These are phyloP conservation scores for Drosophila yooni DNA, from an alignment of 2,888 invertebrate genomes.

Conservation along the genomic window DNA sequence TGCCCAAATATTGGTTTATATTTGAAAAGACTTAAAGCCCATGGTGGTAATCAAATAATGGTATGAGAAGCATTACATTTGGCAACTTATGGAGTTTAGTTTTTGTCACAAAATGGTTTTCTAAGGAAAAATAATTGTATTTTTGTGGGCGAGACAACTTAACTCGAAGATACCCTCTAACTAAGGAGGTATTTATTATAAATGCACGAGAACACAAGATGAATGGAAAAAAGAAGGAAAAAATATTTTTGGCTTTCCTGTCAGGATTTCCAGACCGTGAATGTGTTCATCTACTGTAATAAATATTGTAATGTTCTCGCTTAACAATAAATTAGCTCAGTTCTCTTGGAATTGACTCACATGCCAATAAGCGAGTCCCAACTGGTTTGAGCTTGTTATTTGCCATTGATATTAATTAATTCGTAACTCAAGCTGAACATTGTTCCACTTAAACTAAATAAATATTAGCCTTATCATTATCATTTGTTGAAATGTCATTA, in stretches of 20 bases:
- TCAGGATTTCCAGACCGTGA: not conserved
- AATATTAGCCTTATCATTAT: not conserved
- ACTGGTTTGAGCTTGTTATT: not conserved
- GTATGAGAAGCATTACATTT: not conserved
- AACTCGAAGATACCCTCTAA: not conserved
- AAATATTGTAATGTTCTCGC: not conserved
- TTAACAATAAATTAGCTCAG: constrained; percentile 3
- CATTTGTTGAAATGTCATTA: not conserved
- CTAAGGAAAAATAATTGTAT: not conserved
- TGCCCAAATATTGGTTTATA: not conserved
- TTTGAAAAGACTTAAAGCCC: not conserved
- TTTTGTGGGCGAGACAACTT: not conserved
- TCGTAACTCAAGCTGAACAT: not conserved
- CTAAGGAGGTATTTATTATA: not conserved
- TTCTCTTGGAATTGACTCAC: not conserved
- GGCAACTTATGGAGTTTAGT: not conserved
- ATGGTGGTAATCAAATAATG: not conserved
- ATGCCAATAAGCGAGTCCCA: constrained; percentile 4
- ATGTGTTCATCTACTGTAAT: not conserved
- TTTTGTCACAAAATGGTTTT: not conserved
- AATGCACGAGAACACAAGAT: not conserved
- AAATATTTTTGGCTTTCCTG: not conserved
- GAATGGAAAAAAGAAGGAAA: not conserved
- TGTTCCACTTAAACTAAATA: not conserved
- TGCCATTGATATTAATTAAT: constrained; percentile 2